phyloP scores from a whole-genome alignment of 2,797 vertebrate species.

The Ceryle rudis region DNA sequence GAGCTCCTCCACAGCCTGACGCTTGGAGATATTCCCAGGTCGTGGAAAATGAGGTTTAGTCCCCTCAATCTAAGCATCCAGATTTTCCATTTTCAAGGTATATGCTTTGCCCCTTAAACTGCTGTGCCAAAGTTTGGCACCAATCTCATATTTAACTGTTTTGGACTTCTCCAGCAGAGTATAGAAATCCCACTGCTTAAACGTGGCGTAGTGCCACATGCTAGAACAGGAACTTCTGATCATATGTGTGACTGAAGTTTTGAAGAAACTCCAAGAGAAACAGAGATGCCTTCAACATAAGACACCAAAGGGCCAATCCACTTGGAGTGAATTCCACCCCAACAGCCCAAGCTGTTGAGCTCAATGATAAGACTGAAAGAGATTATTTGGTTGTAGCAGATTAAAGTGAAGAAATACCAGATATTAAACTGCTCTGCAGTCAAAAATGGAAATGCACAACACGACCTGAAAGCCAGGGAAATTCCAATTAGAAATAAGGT shows the following conservation, averaged over 20 bases:
- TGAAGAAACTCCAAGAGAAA: constrained; percentile 34
- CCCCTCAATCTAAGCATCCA: not conserved
- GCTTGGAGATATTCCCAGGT: not conserved
- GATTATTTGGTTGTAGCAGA: not conserved
- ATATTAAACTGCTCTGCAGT: not conserved
- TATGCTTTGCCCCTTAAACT: not conserved
- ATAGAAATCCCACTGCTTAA: not conserved
- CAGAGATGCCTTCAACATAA: not conserved
- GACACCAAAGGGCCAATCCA: not conserved
- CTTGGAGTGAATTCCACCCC: not conserved
- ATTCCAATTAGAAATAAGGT: constrained; percentile 3
- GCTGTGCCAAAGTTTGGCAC: not conserved
- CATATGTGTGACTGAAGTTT: not conserved
- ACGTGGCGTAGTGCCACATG: not conserved
- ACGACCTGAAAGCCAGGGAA: constrained; percentile 7
- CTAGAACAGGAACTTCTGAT: constrained; percentile 1
- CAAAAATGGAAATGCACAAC: not conserved
- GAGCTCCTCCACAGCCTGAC: not conserved
- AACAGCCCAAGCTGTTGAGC: not conserved
- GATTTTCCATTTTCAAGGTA: not conserved
- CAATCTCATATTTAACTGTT: not conserved
- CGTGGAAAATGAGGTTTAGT: not conserved
- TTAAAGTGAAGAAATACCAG: not conserved
- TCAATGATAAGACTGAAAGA: not conserved
- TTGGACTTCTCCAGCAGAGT: not conserved